Evolutionary conservation across 2,113 vertebrate genomes (phyloP).

Genomic region (Urocitellus parryii): DNA sequence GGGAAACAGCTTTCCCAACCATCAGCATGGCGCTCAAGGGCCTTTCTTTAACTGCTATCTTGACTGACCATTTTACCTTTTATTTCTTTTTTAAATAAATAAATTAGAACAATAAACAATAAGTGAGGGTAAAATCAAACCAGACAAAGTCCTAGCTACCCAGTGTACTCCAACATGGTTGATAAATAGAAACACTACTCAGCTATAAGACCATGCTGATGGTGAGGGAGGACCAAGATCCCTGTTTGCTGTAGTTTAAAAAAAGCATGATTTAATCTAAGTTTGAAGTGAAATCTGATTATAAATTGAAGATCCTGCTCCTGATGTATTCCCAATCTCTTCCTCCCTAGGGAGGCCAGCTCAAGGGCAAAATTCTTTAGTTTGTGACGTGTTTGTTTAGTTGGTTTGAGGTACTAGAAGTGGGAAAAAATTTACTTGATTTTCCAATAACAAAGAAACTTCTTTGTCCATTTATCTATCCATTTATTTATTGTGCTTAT

Average conservation of each 20-base stretch:
- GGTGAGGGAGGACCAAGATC: background rate
- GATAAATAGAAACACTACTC: background rate
- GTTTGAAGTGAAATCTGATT: background rate
- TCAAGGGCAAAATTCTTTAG: background rate
- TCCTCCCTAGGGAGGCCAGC: background rate
- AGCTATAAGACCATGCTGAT: background rate
- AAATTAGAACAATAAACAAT: slow-evolving; percentile 1
- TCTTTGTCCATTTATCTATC: background rate
- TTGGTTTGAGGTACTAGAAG: background rate
- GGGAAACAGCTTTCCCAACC: too few relatives aligned
- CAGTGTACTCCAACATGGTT: background rate
- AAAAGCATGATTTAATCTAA: background rate
- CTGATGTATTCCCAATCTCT: background rate
- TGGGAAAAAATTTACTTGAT: background rate
- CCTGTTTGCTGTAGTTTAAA: background rate
- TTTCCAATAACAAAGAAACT: background rate
- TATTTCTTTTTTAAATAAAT: background rate
- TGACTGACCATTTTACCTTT: too few relatives aligned
- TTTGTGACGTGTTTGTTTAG: background rate
- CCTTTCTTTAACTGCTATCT: too few relatives aligned
- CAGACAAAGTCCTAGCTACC: background rate
- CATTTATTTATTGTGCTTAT: background rate
- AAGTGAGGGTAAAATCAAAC: background rate
- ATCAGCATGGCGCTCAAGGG: too few relatives aligned
- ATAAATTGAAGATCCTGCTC: background rate